Conservation (phyloP, 2,797 vertebrate genomes). For the Oreochromis grahami region DNA sequence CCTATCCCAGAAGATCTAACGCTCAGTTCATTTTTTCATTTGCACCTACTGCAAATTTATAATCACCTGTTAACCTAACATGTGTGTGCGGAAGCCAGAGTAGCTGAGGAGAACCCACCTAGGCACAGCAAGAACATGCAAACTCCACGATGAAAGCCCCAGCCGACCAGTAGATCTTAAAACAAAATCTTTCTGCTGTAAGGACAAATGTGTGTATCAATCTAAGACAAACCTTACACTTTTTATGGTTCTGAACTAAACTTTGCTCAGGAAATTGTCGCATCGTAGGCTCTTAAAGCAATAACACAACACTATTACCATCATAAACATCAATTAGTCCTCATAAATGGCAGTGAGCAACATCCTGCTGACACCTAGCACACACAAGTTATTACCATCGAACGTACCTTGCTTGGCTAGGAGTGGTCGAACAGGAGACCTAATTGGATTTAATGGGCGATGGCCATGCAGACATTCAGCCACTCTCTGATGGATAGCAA, state of each 20-base stretch:
- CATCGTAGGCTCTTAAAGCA: background rate
- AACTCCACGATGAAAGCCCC: background rate
- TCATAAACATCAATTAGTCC: constrained; percentile 38
- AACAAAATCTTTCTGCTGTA: background rate
- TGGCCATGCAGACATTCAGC: background rate
- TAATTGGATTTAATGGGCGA: constrained; percentile 44
- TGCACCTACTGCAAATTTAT: background rate
- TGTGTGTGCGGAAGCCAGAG: background rate
- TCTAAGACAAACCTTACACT: background rate
- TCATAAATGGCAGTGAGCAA: background rate
- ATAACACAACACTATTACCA: constrained; percentile 20
- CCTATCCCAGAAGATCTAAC: background rate
- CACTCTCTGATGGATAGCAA: background rate
- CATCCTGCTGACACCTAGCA: background rate
- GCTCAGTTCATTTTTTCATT: background rate
- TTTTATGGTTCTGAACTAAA: background rate
- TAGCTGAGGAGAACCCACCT: background rate
- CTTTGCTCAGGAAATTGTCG: background rate
- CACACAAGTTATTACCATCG: constrained; percentile 6
- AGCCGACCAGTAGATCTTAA: background rate
- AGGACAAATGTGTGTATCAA: background rate
- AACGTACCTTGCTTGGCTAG: background rate
- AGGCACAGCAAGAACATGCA: background rate
- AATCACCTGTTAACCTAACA: background rate
- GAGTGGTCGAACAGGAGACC: background rate